A percentile compares a stretch with the other conserved stretches of the same genome.
Conservation (phyloP, 2,888 invertebrate genomes). For the Volucella bombylans region DNA sequence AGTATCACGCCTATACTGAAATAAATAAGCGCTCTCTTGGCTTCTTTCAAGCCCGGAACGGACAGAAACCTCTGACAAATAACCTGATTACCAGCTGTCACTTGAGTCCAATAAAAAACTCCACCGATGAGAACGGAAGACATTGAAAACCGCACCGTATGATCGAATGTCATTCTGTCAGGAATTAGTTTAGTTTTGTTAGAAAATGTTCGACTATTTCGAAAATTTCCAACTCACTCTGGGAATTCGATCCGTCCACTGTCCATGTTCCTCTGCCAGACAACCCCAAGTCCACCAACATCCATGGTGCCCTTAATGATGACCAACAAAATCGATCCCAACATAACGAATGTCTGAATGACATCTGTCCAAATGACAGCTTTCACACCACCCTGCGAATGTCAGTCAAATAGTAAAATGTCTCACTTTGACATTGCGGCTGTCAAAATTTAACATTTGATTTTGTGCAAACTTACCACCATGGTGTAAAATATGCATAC, state of each 20-base stretch:
- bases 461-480: conserved; percentile 85
- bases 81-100: conserved; percentile 90
- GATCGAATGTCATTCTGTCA: conserved; percentile 89
- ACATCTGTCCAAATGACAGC: conserved; percentile 93
- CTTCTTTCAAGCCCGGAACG: conserved; percentile 87
- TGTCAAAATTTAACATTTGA: neutral
- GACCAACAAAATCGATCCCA: conserved; percentile 88
- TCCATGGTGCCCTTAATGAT: conserved; percentile 89
- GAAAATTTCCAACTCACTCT: conserved; percentile 83
- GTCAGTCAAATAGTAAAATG: conserved; percentile 79
- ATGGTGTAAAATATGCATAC: conserved; percentile 94
- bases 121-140: conserved; percentile 91
- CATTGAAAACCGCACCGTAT: conserved; percentile 89
- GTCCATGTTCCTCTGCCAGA: conserved; percentile 86
- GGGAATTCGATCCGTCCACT: conserved; percentile 88
- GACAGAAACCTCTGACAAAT: conserved; percentile 93
- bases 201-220: neutral
- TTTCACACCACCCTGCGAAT: conserved; percentile 87
- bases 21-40: conserved; percentile 86
- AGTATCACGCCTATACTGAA: conserved; percentile 86
- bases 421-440: neutral
- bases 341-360: conserved; percentile 90
- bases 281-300: conserved; percentile 87
- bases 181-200: conserved; percentile 10
- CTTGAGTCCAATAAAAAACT: conserved; percentile 89